A percentile compares a stretch with the other conserved stretches of the same genome.
These are phyloP conservation scores for Scopus umbretta DNA, from an alignment of 2,113 vertebrate species.

Conservation along the genomic window DNA sequence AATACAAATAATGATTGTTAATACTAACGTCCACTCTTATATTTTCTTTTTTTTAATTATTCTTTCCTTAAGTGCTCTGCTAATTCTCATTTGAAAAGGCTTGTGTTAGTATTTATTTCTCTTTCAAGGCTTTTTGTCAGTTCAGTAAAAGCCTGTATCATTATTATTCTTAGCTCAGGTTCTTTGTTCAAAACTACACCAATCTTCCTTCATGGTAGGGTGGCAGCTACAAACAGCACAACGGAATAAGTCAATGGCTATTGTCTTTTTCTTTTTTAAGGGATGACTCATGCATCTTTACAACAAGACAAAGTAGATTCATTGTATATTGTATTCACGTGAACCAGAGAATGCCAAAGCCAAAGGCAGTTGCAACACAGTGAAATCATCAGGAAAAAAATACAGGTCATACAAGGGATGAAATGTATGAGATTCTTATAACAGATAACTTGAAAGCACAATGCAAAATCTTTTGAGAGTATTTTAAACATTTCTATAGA, in stretches of 20 bases:
- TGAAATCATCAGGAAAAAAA: not conserved
- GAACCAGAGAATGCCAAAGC: not conserved
- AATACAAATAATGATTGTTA: not conserved
- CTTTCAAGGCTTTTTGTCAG: not conserved
- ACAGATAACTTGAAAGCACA: not conserved
- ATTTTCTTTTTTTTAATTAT: not conserved
- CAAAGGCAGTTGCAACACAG: not conserved
- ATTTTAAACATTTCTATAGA: not conserved
- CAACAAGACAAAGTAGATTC: not conserved
- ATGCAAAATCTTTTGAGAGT: not conserved
- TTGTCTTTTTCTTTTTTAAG: not conserved
- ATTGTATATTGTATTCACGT: not conserved
- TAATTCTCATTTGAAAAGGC: not conserved
- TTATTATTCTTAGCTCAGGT: not conserved
- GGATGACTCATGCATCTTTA: not conserved
- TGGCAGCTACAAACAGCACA: not conserved
- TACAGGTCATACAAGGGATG: not conserved
- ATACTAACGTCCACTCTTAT: not conserved
- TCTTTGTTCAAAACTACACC: not conserved
- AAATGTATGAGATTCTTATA: not conserved
- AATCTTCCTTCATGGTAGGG: not conserved
- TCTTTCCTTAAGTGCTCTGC: not conserved
- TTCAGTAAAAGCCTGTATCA: not conserved
- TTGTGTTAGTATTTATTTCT: not conserved
- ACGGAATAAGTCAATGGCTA: not conserved